Evolutionary conservation across 2,113 vertebrate species (phyloP), one percentile per base, ranked within the genome.

Genomic region (Girardinichthys multiradiatus): DNA sequence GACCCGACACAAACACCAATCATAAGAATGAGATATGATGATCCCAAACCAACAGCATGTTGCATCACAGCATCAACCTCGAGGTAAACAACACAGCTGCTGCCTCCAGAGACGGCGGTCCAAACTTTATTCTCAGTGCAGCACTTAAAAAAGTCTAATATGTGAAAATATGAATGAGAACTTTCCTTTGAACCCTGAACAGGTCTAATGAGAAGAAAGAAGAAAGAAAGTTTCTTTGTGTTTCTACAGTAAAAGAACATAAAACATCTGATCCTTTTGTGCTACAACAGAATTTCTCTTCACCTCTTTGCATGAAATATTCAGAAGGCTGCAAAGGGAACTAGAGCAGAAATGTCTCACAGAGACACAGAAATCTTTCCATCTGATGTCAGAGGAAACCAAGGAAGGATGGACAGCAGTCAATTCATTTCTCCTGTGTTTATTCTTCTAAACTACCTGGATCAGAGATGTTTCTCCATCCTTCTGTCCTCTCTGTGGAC

Each of bases 21-120:
- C n/a, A n/a, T n/a, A n/a, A n/a, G n/a, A 77, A 21, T 74, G 31
- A 69, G 69, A 68, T 39, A 39, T 42, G 21, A 31, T 30, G 54
- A 77, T 68, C 42, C 67, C 61, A 80, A 63, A 79, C 26, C 75
- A 70, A 87, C 73, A 72, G 42, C 3, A 13, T 31, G 63, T 86
- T 86, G 85, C 88, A 87, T 89, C 83, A 86, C 61, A 70, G 35
- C 54, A 37, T 76, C 45, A 17, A 45, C 42, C 42, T 45, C 15
- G 42, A 45, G 42, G 42, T 45, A 17, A 45, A 45, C 0, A 1
- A 74, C 39, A 66, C 27, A 54, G 68, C 60, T 24, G 74, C 75
- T 58, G 76, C 57, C 70, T 33, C n/a, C 61, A 60, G 66, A 66
- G 37, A 59, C 42, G 57, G 21, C 24, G 31, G 28, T 21, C 15